phyloP scores from a whole-genome alignment of 2,797 vertebrate genomes.

The Sylvilagus floridanus region DNA sequence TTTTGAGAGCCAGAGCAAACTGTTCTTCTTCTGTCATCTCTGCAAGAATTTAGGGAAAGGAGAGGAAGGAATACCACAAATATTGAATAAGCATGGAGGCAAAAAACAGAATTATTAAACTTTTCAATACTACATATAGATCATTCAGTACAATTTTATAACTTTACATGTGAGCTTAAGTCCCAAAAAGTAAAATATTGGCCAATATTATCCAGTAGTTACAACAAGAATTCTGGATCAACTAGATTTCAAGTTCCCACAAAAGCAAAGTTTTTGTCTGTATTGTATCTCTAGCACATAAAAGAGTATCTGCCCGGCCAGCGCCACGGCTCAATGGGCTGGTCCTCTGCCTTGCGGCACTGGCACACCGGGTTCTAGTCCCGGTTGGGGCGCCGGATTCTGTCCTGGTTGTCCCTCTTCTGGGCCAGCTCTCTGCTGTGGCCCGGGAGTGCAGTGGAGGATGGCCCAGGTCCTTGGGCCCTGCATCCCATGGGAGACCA shows the following conservation, averaged over 20 bases:
- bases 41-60: slow-evolving; percentile 79
- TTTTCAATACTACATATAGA: slow-evolving; percentile 29
- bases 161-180: slow-evolving; percentile 57
- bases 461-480: too few relatives aligned
- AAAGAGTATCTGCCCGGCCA: not conserved
- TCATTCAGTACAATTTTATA: slow-evolving; percentile 23
- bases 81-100: not conserved
- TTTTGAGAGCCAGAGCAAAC: slow-evolving; percentile 93
- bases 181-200: not conserved
- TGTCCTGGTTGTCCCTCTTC: too few relatives aligned
- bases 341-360: too few relatives aligned
- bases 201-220: slow-evolving; percentile 34
- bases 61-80: slow-evolving; percentile 58
- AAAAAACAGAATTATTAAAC: slow-evolving; percentile 48
- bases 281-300: slow-evolving; percentile 11
- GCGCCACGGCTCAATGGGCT: too few relatives aligned
- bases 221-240: not conserved
- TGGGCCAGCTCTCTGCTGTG: too few relatives aligned
- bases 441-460: too few relatives aligned
- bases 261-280: not conserved
- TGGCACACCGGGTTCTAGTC: too few relatives aligned
- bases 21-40: slow-evolving; percentile 98
- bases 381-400: too few relatives aligned
- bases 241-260: not conserved
- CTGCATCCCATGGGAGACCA: too few relatives aligned